These are phyloP conservation scores for Dufourea novaeangliae DNA, from an alignment of 1,140 invertebrate genomes.

Conservation along the genomic window DNA sequence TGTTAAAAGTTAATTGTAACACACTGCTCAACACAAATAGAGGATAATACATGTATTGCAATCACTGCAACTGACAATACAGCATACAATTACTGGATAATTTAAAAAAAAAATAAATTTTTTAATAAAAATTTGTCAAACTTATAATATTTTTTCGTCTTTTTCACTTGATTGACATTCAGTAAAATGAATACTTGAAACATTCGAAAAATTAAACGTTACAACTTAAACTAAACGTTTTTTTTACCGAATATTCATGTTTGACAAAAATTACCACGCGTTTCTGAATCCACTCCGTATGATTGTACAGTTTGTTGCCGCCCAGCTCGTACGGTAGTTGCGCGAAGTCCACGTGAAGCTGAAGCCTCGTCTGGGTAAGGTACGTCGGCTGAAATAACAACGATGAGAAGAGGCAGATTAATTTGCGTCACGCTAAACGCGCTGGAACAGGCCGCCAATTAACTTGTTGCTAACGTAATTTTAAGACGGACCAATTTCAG, in stretches of 20 bases:
- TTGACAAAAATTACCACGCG: conserved; percentile 81
- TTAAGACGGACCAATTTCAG: not conserved
- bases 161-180: no score
- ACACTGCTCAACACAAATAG: no score
- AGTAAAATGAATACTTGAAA: no score
- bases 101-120: no score
- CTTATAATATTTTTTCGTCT: no score
- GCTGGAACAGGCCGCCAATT: not conserved
- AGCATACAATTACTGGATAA: no score
- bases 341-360: conserved; percentile 86
- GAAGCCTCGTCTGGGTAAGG: conserved; percentile 85
- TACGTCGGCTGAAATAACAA: conserved; percentile 84
- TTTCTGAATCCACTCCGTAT: conserved; percentile 91
- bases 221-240: no score
- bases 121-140: no score
- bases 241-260: not conserved
- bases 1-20: no score
- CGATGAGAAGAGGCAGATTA: conserved; percentile 12
- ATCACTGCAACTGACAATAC: no score
- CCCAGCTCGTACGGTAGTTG: conserved; percentile 92
- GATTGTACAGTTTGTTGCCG: conserved; percentile 89
- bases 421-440: conserved; percentile 6
- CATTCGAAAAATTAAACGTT: no score
- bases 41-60: no score
- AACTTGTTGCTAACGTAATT: not conserved